Conservation (phyloP, 2,888 invertebrate genomes). For the Calameuta pallipes region DNA sequence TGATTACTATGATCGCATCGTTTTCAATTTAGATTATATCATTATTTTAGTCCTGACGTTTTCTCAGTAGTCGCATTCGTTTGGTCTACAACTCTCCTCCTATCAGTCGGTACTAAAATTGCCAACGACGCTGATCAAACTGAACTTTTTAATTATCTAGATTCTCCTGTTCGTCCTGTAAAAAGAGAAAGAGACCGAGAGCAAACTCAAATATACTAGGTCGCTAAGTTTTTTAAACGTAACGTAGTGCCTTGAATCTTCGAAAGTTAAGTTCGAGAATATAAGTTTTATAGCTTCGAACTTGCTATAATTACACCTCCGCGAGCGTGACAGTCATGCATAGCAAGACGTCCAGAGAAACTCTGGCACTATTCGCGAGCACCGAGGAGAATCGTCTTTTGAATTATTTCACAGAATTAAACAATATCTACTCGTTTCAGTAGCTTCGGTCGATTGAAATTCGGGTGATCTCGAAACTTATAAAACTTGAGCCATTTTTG, state of each 20-base stretch:
- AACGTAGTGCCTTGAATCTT: slow-evolving; percentile 27
- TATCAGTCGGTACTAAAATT: neutral
- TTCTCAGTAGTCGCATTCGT: neutral
- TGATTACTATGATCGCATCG: neutral
- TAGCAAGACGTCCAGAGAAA: slow-evolving; percentile 12
- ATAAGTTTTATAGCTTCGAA: slow-evolving; percentile 58
- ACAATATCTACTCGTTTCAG: neutral
- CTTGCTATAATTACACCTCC: slow-evolving; percentile 57
- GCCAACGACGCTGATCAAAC: neutral
- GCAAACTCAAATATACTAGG: slow-evolving; percentile 13
- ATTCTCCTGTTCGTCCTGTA: neutral
- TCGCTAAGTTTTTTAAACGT: slow-evolving; percentile 33
- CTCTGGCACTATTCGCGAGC: neutral
- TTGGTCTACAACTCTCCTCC: neutral
- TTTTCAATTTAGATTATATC: neutral
- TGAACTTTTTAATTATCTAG: neutral
- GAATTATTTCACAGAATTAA: neutral
- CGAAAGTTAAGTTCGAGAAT: slow-evolving; percentile 37
- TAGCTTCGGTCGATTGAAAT: neutral
- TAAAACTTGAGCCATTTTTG: neutral
- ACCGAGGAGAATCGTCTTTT: neutral
- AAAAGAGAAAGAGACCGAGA: neutral
- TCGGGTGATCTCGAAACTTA: neutral
- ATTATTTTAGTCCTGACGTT: neutral
- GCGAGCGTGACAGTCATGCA: slow-evolving; percentile 50